These are phyloP conservation scores for Cheilosia scutellata DNA, from an alignment of 2,888 invertebrate genomes.

Conservation along the genomic window DNA sequence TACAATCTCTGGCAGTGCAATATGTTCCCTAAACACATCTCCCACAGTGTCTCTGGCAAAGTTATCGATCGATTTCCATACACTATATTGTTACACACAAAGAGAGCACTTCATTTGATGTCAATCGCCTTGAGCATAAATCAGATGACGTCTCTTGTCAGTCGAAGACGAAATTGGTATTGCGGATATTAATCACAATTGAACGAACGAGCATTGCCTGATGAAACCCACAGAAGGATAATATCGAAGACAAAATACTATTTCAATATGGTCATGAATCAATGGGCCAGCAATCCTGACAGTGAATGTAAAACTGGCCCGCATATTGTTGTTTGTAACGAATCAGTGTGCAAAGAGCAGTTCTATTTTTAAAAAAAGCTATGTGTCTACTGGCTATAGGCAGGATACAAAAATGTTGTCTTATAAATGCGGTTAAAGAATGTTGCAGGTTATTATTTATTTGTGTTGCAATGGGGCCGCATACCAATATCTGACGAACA, in stretches of 20 bases:
- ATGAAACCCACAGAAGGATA: neutral
- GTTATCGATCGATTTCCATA: neutral
- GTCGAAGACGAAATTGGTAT: conserved; percentile 14
- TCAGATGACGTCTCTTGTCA: conserved; percentile 1
- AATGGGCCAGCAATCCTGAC: conserved; percentile 34
- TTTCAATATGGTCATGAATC: conserved; percentile 21
- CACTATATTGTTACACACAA: neutral
- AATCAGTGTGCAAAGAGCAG: neutral
- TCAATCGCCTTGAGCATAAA: neutral
- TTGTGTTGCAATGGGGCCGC: neutral
- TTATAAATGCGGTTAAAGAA: conserved; percentile 3
- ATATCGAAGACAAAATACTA: conserved; percentile 33
- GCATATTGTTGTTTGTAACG: neutral
- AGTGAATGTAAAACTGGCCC: neutral
- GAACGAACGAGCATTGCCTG: conserved; percentile 17
- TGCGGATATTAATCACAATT: conserved; percentile 35
- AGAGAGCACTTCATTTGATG: neutral
- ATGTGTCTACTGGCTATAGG: neutral
- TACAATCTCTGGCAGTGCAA: no score
- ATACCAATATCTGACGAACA: neutral
- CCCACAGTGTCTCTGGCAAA: neutral
- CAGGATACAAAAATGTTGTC: neutral
- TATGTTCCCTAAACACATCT: no score
- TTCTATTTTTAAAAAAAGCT: neutral
- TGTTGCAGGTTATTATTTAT: conserved; percentile 4